A percentile compares a stretch with the other conserved stretches of the same genome.
Evolutionary conservation across 2,113 vertebrate species (phyloP).

Genomic region (Pteronura brasiliensis): DNA sequence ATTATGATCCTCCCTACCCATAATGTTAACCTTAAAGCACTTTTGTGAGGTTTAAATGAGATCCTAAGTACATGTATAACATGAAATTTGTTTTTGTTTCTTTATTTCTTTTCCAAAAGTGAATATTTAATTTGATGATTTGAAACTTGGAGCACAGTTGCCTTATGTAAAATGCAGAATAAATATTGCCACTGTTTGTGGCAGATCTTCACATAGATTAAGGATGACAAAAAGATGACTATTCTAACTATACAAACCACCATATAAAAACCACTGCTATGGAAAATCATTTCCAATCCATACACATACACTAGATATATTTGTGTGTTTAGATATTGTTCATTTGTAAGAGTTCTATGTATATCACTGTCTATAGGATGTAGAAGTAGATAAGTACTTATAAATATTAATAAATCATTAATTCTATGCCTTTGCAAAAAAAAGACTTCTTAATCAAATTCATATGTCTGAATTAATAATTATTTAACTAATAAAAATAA

Average conservation of each 20-base stretch:
- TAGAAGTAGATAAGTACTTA: not conserved
- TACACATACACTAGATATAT: not conserved
- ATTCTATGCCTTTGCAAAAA: not conserved
- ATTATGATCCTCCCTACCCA: not conserved
- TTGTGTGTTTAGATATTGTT: not conserved
- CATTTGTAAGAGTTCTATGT: not conserved
- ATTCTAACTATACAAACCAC: not conserved
- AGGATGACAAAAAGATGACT: not conserved
- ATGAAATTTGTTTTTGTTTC: not conserved
- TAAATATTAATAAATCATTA: not conserved
- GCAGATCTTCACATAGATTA: not conserved
- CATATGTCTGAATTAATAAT: not conserved
- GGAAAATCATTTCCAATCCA: not conserved
- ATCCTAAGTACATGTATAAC: not conserved
- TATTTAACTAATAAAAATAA: not conserved
- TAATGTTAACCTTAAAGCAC: not conserved
- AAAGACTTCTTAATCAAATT: not conserved
- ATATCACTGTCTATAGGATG: not conserved
- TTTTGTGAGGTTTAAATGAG: not conserved
- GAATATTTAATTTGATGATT: not conserved
- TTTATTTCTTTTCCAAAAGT: not conserved
- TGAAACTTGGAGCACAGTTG: not conserved
- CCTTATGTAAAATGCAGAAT: not conserved
- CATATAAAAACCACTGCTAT: not conserved
- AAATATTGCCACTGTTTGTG: not conserved